Conservation (phyloP, 2,888 invertebrate genomes). For the Oscheius myriophilus region DNA sequence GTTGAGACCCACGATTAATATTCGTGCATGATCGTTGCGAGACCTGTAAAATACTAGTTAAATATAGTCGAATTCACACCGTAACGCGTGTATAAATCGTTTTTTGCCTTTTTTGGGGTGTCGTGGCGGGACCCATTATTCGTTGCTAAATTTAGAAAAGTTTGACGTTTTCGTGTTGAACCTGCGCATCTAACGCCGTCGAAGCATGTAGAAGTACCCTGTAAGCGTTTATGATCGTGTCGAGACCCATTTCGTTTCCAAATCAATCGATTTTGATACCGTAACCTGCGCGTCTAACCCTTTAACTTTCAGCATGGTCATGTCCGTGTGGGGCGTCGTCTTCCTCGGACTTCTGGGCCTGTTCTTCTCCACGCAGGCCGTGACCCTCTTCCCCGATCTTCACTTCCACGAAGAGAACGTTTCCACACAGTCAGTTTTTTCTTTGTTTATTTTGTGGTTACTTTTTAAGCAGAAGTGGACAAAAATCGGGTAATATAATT, state of each 20-base stretch:
- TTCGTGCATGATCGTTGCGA: too few species aligned
- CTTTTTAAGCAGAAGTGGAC: too few species aligned
- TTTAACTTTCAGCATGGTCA: constrained; percentile 68
- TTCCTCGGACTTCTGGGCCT: constrained; percentile 70
- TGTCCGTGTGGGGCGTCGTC: constrained; percentile 70
- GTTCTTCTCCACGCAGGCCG: constrained; percentile 69
- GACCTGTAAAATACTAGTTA: too few species aligned
- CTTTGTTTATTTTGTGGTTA: neutral
- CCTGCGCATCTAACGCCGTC: neutral
- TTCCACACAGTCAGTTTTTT: constrained; percentile 32
- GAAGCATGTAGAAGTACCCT: neutral
- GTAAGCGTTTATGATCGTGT: too few species aligned
- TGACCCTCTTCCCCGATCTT: constrained; percentile 69
- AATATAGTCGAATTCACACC: too few species aligned
- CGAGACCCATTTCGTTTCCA: constrained; percentile 38
- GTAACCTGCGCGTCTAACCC: constrained; percentile 23
- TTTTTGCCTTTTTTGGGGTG: too few species aligned
- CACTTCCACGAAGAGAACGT: constrained; percentile 54
- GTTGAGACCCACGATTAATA: too few species aligned
- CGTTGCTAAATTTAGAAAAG: neutral
- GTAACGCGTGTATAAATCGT: too few species aligned
- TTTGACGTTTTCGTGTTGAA: neutral
- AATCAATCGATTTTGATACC: neutral
- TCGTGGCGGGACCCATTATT: too few species aligned
- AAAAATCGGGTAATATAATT: too few species aligned